Evolutionary conservation across 1,140 invertebrate species (phyloP).

Genomic region (Drosophila rufa): DNA sequence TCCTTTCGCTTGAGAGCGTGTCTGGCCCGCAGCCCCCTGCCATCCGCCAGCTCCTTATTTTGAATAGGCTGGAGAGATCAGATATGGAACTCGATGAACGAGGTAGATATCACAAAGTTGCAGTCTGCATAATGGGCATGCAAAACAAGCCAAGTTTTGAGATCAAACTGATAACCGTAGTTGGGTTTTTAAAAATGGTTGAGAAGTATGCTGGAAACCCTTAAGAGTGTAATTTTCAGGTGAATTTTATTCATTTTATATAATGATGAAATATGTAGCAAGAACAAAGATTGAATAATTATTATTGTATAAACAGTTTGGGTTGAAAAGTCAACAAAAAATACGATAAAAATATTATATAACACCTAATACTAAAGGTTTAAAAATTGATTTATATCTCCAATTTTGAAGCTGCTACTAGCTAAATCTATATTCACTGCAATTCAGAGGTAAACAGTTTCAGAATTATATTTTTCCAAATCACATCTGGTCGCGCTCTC

Average conservation of each 20-base stretch:
- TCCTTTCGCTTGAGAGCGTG: slow-evolving; percentile 9
- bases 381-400: no score
- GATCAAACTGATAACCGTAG: background rate
- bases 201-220: background rate
- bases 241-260: background rate
- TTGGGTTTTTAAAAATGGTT: background rate
- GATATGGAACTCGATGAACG: slow-evolving; percentile 42
- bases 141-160: slow-evolving; percentile 2
- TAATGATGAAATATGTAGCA: background rate
- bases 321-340: background rate
- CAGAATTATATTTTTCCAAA: background rate
- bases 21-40: slow-evolving; percentile 27
- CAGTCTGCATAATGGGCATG: background rate
- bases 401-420: background rate
- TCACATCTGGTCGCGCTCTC: background rate
- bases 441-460: background rate
- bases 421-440: background rate
- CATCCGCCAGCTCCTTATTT: background rate
- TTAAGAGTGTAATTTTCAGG: background rate
- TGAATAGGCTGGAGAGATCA: slow-evolving; percentile 45
- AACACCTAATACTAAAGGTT: background rate
- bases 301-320: no score
- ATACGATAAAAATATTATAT: background rate
- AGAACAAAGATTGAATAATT: no score
- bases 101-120: slow-evolving; percentile 5